Evolutionary conservation across 2,888 invertebrate genomes (phyloP), one percentile per base, ranked within the genome.

Genomic region (Cylloceria caligata): DNA sequence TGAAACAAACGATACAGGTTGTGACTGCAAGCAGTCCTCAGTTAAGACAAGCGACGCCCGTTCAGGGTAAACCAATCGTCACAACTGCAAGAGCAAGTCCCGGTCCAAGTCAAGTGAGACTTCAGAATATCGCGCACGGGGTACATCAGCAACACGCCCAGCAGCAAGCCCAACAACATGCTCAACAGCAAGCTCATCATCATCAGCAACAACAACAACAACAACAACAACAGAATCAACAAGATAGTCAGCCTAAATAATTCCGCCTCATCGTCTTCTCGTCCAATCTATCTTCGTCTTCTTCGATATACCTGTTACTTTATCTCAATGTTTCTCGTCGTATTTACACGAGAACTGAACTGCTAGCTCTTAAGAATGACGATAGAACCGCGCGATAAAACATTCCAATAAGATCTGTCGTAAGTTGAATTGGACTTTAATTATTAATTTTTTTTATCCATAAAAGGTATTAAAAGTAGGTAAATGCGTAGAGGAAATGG

Each of bases 1-100:
- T 92, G 87, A 96, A 94, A 92, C 96, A 93, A 93, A 94, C 95
- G 0, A 95, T 95, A 87, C 95, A 95, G 93, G 95, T 95, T 60
- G 91, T 92, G 0, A 87, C 90, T 1, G 92, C 90, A 1, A 89
- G 89, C 27, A 90, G 87, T 16, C 89, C 94, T 76, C 94, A 94
- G 88, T 92, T 94, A 81, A 87, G 93, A 42, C 93, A 93, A 72
- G 87, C 89, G 0, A 86, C 92, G 0, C 85, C 86, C n/a, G n/a
- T n/a, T 6, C 92, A 91, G 80, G 91, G 90, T 0, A 93, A 93
- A 84, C 90, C 91, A 0, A 82, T 91, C 21, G 89, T 90, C 2
- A 86, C 94, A 92, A 80, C 94, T 93, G 86, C 94, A 83, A 91
- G 94, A 93, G 88, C 94, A 93, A 91, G 92, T 85, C 92, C 93